Evolutionary conservation across 2,797 vertebrate species (phyloP).

Genomic region (Anas bahamensis): DNA sequence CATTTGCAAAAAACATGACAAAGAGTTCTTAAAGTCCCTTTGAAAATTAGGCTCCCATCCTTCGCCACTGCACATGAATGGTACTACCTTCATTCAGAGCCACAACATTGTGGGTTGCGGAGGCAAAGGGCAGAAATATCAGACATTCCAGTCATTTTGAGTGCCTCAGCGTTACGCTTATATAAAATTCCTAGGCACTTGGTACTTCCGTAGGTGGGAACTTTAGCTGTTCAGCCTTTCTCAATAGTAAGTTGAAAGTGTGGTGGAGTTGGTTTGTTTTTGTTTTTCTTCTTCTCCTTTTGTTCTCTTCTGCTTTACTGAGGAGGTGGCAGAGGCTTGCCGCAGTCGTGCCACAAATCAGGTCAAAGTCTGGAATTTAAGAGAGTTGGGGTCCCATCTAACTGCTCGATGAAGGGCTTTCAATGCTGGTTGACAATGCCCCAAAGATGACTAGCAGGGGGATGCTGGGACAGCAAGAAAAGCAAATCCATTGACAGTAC

Average conservation of each 20-base stretch:
- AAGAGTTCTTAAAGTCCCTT: not conserved
- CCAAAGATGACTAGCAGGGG: not conserved
- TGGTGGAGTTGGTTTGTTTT: not conserved
- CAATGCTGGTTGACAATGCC: not conserved
- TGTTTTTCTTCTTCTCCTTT: not conserved
- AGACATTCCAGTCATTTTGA: not conserved
- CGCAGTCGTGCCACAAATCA: not conserved
- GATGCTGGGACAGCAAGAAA: not conserved
- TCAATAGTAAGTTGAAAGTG: not conserved
- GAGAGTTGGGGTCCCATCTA: not conserved
- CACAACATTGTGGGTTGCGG: not conserved
- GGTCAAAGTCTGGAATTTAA: not conserved
- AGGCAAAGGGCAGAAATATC: slow-evolving; percentile 14
- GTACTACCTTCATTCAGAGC: not conserved
- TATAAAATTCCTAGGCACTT: slow-evolving; percentile 1
- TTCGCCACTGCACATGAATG: not conserved
- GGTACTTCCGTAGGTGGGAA: slow-evolving; percentile 1
- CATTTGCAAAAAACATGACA: not conserved
- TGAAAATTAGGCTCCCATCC: not conserved
- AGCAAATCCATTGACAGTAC: not conserved
- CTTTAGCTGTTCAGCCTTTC: not conserved
- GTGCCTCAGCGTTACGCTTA: not conserved
- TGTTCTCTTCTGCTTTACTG: not conserved
- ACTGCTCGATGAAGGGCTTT: not conserved
- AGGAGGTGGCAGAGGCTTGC: not conserved